phyloP scores from a whole-genome alignment of 2,113 vertebrate species.

The Chelonoidis abingdonii region DNA sequence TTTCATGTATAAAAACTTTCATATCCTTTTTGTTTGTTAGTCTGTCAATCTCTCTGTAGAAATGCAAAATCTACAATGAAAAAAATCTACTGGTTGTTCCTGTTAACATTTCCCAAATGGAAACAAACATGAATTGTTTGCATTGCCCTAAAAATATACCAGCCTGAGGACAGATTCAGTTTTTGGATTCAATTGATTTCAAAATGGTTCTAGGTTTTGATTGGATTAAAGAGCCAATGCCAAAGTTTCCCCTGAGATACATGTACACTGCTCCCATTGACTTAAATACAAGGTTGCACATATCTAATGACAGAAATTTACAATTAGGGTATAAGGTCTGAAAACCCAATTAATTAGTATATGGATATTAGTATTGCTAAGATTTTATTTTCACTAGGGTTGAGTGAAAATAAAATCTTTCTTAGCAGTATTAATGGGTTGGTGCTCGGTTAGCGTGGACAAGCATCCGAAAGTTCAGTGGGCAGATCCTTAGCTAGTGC shows the following conservation, averaged over 20 bases:
- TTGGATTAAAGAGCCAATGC: conserved; percentile 3
- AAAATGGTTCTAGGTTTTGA: background rate
- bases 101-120: background rate
- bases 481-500: background rate
- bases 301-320: background rate
- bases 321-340: background rate
- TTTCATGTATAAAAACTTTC: background rate
- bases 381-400: background rate
- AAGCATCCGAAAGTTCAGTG: background rate
- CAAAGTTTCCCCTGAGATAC: background rate
- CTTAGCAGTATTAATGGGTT: background rate
- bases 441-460: background rate
- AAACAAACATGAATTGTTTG: background rate
- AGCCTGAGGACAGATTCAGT: background rate
- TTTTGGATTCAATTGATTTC: conserved; percentile 18
- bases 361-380: background rate
- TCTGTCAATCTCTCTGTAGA: background rate
- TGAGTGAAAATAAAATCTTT: background rate
- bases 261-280: background rate
- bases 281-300: conserved; percentile 9
- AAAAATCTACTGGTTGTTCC: background rate
- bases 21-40: conserved; percentile 15
- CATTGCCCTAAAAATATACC: background rate
- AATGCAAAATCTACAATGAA: background rate
- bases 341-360: background rate